Conservation (phyloP, 2,888 invertebrate species). For the Lycaena phlaeas region DNA sequence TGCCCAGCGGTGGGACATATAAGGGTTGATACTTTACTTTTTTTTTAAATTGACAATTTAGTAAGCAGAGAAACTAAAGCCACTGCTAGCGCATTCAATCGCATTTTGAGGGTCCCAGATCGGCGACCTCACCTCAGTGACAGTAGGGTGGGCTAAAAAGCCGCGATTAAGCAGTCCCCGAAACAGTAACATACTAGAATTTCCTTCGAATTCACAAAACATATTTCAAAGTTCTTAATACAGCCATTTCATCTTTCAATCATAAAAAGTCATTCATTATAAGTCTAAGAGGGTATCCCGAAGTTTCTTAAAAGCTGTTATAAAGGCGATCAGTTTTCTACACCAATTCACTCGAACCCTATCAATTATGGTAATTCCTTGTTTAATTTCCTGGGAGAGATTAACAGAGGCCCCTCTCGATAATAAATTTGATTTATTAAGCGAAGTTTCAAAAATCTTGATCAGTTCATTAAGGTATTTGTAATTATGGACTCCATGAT, state of each 20-base stretch:
- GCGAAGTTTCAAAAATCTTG: slow-evolving; percentile 39
- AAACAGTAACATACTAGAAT: too few relatives aligned
- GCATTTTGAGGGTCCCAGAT: too few relatives aligned
- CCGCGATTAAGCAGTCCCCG: too few relatives aligned
- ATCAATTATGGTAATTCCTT: slow-evolving; percentile 70
- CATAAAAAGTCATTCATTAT: slow-evolving; percentile 28
- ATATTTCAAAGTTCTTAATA: too few relatives aligned
- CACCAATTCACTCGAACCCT: slow-evolving; percentile 57
- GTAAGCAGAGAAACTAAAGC: too few relatives aligned
- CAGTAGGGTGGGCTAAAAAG: too few relatives aligned
- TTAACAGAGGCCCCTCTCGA: slow-evolving; percentile 53
- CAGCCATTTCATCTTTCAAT: slow-evolving; percentile 6
- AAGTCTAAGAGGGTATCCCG: slow-evolving; percentile 38
- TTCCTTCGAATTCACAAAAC: too few relatives aligned
- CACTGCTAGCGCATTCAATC: too few relatives aligned
- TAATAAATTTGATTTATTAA: slow-evolving; percentile 64
- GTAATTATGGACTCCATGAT: background rate
- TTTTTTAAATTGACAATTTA: too few relatives aligned
- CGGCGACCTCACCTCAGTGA: too few relatives aligned
- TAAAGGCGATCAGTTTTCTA: slow-evolving; percentile 59
- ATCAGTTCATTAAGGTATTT: background rate
- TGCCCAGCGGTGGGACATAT: too few relatives aligned
- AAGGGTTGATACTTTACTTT: too few relatives aligned
- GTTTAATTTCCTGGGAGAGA: slow-evolving; percentile 68
- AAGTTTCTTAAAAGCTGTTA: slow-evolving; percentile 32